phyloP scores from a whole-genome alignment of 2,797 vertebrate species.

The Betta splendens region DNA sequence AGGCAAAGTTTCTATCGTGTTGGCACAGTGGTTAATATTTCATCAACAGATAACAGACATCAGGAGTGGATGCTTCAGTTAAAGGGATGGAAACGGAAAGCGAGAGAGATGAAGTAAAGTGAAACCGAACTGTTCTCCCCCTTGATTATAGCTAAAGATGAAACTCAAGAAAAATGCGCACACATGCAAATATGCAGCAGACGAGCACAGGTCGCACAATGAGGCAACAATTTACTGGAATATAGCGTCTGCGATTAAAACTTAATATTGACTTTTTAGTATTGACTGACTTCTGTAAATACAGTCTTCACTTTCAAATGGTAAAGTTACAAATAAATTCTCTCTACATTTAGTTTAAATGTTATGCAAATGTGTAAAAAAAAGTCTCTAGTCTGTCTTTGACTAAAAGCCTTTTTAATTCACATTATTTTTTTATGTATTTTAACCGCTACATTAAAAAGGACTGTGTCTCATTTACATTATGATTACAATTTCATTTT shows the following conservation, averaged over 20 bases:
- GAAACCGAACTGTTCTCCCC: neutral
- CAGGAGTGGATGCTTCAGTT: neutral
- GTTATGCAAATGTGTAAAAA: no score
- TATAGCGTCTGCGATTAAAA: no score
- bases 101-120: neutral
- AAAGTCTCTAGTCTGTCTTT: no score
- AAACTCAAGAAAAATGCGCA: neutral
- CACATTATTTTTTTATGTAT: no score
- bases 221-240: no score
- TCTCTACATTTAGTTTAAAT: no score
- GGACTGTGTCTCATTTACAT: neutral
- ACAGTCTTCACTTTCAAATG: no score
- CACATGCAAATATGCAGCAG: neutral
- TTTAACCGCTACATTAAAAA: neutral
- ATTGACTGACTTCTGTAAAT: no score
- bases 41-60: constrained; percentile 24
- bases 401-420: no score
- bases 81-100: neutral
- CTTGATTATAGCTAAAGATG: neutral
- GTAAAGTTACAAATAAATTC: no score
- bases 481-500: no score
- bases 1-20: constrained; percentile 29
- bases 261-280: no score
- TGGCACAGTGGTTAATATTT: constrained; percentile 51
- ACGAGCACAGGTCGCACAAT: neutral